A percentile compares a stretch with the other conserved stretches of the same genome.
Conservation (phyloP, 1,140 invertebrate genomes). For the Diabrotica undecimpunctata region DNA sequence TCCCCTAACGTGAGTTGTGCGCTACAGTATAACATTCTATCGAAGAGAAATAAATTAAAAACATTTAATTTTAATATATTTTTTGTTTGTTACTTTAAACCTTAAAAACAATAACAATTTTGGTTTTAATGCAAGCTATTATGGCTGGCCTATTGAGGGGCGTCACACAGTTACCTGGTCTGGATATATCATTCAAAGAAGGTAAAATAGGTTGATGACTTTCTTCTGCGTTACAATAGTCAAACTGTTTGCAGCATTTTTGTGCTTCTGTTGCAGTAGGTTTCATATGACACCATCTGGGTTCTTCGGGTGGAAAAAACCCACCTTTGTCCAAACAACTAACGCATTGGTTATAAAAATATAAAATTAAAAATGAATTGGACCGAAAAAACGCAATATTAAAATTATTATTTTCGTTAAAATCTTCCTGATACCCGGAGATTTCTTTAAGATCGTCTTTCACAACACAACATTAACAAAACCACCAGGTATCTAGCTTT, state of each 20-base stretch:
- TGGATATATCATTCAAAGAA: constrained; percentile 9
- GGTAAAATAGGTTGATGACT: not conserved
- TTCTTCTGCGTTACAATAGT: constrained; percentile 63
- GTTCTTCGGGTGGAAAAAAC: constrained; percentile 70
- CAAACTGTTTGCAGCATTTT: constrained; percentile 58
- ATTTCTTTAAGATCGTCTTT: no score
- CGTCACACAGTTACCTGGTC: constrained; percentile 40
- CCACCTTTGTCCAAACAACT: constrained; percentile 66
- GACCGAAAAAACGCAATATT: not conserved
- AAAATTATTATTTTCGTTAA: not conserved
- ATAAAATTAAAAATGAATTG: constrained; percentile 20
- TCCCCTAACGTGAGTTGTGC: no score
- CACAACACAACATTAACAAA: no score
- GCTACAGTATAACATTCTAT: no score
- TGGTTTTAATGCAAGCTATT: not conserved
- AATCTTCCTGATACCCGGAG: no score
- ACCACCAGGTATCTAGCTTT: no score
- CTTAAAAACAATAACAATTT: not conserved
- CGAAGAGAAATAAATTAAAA: no score
- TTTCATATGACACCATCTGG: constrained; percentile 55
- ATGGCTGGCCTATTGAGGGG: constrained; percentile 4
- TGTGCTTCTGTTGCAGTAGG: constrained; percentile 35
- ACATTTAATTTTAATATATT: not conserved
- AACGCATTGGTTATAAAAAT: constrained; percentile 26
- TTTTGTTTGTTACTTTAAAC: not conserved